These are phyloP conservation scores for Xestia sexstrigata DNA, from an alignment of 2,888 invertebrate genomes.

Conservation along the genomic window DNA sequence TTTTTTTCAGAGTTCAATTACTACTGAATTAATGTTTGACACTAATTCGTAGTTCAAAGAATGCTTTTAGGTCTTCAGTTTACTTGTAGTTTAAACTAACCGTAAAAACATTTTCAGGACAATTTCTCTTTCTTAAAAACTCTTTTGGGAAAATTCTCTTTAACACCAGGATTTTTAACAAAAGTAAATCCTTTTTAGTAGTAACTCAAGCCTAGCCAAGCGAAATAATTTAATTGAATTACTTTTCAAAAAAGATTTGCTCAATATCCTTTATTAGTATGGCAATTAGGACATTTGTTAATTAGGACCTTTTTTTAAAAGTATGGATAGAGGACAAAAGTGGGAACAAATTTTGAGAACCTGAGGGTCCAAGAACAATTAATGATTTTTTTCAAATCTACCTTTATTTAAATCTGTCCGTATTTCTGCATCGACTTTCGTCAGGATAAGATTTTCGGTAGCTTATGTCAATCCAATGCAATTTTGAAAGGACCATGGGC, in stretches of 20 bases:
- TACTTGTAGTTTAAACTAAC: slow-evolving; percentile 20
- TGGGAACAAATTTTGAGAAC: not conserved
- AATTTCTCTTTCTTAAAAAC: slow-evolving; percentile 7
- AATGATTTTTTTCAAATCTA: not conserved
- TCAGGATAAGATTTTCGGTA: too few species aligned
- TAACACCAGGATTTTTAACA: slow-evolving; percentile 15
- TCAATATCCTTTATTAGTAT: slow-evolving; percentile 1
- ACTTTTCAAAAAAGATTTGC: slow-evolving; percentile 18
- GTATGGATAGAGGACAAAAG: not conserved
- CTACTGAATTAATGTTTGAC: slow-evolving; percentile 10
- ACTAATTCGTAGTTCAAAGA: slow-evolving; percentile 28
- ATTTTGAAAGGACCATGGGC: too few species aligned
- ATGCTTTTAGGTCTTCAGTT: not conserved
- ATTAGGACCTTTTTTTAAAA: slow-evolving; percentile 34
- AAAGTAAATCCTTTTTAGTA: slow-evolving; percentile 21
- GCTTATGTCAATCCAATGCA: too few species aligned
- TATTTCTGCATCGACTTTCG: too few species aligned
- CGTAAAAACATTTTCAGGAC: slow-evolving; percentile 11
- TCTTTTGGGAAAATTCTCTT: slow-evolving; percentile 28
- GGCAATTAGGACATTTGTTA: slow-evolving; percentile 40
- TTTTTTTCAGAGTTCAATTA: not conserved
- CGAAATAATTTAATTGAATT: slow-evolving; percentile 56
- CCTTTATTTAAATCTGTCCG: too few species aligned
- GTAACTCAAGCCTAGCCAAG: slow-evolving; percentile 17
- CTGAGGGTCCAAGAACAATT: not conserved